A percentile compares a stretch with the other conserved stretches of the same genome.
phyloP scores from a whole-genome alignment of 2,888 invertebrate species.

The Erannis defoliaria region DNA sequence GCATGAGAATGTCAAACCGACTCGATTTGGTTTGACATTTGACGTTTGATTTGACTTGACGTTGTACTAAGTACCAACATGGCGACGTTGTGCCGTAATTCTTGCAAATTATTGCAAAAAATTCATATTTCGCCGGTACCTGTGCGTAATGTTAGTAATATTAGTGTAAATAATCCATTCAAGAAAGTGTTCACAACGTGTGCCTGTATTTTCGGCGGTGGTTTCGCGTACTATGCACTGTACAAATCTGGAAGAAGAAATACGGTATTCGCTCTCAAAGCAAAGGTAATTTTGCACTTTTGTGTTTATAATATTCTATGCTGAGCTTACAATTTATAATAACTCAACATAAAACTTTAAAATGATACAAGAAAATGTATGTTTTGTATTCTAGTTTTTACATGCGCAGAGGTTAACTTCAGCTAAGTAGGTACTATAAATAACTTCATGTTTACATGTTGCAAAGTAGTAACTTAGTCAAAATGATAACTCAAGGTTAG shows the following conservation, averaged over 20 bases:
- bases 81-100: slow-evolving; percentile 80
- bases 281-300: slow-evolving; percentile 69
- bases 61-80: slow-evolving; percentile 83
- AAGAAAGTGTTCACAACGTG: slow-evolving; percentile 71
- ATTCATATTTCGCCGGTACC: slow-evolving; percentile 66
- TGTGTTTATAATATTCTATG: neutral
- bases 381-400: slow-evolving; percentile 4
- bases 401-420: slow-evolving; percentile 11
- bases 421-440: neutral
- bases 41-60: slow-evolving; percentile 59
- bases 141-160: slow-evolving; percentile 68
- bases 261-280: slow-evolving; percentile 80
- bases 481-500: slow-evolving; percentile 10
- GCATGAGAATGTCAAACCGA: neutral
- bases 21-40: no score
- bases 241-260: slow-evolving; percentile 68
- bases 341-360: neutral
- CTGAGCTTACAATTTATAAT: neutral
- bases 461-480: neutral
- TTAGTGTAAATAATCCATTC: slow-evolving; percentile 63
- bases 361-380: neutral
- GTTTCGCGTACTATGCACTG: slow-evolving; percentile 71
- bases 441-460: slow-evolving; percentile 11
- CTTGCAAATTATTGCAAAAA: slow-evolving; percentile 77
- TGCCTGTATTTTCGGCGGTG: slow-evolving; percentile 77